A percentile compares a stretch with the other conserved stretches of the same genome.
Evolutionary conservation across 2,113 vertebrate genomes (phyloP).

Genomic region (Grallaria varia): DNA sequence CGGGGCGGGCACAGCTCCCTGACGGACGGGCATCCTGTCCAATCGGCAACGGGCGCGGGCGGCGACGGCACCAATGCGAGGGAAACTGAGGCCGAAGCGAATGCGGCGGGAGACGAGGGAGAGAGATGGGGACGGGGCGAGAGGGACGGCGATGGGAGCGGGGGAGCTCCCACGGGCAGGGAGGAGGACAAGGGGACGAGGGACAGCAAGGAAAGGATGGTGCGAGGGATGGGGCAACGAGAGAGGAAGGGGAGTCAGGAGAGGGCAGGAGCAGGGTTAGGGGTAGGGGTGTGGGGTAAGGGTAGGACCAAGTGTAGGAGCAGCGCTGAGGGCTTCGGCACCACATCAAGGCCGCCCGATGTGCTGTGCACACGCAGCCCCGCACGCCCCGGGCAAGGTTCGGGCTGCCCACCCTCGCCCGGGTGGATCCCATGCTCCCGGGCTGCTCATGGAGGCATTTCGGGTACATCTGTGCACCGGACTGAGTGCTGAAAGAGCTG

Average conservation of each 20-base stretch:
- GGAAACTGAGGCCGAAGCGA: not conserved
- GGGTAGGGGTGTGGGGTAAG: not conserved
- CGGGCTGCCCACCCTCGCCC: fast-evolving
- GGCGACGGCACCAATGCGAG: not conserved
- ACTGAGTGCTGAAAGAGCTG: not conserved
- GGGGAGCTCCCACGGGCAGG: not conserved
- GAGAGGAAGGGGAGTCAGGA: too few species aligned
- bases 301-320: too few species aligned
- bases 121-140: too few species aligned
- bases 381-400: not conserved
- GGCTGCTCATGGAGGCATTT: not conserved
- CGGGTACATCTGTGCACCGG: fast-evolving
- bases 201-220: too few species aligned
- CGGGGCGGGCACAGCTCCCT: not conserved
- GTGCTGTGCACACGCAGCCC: not conserved
- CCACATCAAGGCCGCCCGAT: not conserved
- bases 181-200: not conserved
- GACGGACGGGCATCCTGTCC: not conserved
- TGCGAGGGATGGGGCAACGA: too few species aligned
- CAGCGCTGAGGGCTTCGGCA: not conserved
- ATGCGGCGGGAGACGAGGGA: fast-evolving
- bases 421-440: not conserved
- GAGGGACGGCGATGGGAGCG: not conserved
- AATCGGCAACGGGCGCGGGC: fast-evolving
- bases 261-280: not conserved